Percentiles rank a stretch among this genome's conserved stretches.
Evolutionary conservation across 2,113 vertebrate species (phyloP).

Genomic region (Machaerirhynchus nigripectus): DNA sequence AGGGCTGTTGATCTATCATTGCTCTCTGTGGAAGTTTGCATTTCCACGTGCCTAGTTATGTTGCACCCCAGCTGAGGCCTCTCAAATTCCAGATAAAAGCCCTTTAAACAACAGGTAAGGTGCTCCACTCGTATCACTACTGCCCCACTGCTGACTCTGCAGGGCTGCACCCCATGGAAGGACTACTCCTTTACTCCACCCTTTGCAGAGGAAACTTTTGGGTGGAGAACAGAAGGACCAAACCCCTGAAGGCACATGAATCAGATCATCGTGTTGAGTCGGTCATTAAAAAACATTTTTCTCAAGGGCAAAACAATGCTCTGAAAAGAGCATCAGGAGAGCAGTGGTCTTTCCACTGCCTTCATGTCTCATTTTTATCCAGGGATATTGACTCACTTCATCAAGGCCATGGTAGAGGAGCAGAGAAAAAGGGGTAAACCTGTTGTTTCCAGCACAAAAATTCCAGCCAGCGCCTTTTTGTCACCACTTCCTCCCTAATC

Average conservation of each 20-base stretch:
- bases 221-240: background rate
- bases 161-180: background rate
- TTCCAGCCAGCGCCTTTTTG: background rate
- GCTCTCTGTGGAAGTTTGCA: background rate
- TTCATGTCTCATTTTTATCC: background rate
- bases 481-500: background rate
- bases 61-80: background rate
- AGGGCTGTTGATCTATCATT: background rate
- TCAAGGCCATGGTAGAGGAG: background rate
- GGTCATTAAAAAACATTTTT: background rate
- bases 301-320: background rate
- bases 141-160: rapidly evolving
- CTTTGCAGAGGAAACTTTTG: background rate
- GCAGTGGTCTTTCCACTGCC: background rate
- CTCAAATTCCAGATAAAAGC: background rate
- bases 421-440: background rate
- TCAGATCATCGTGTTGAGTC: background rate
- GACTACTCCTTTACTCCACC: background rate
- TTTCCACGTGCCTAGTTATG: background rate
- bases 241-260: background rate
- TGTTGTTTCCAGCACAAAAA: background rate
- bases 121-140: background rate
- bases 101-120: background rate
- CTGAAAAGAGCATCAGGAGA: background rate
- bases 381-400: background rate